Base-by-base conservation (phyloP, 1,140 invertebrate species). In the Harpegnathos saltator region DNA sequence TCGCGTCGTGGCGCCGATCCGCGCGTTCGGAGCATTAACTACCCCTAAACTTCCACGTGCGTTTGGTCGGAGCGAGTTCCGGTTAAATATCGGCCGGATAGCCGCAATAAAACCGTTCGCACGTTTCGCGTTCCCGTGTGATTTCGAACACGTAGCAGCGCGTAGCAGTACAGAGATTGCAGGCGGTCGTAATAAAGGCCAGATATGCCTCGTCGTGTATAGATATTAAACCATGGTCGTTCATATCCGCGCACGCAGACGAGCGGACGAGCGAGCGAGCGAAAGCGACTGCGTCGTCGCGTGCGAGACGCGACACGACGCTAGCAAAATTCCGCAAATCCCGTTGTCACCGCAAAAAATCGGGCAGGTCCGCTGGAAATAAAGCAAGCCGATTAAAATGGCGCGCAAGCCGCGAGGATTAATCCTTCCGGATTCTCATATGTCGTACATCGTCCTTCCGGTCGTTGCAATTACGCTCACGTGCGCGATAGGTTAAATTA, bases 1-100 rank as follows among this genome's bases (percentile, higher is more conserved):
- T 17, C 50, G 14, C 22, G 44, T 56, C 52, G 33, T n/a, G n/a
- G n/a, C n/a, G n/a, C n/a, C n/a, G n/a, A n/a, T n/a, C n/a, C n/a
- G n/a, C n/a, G 38, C 22, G n/a, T 29, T 38, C 26, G n/a, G 44
- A 80, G 71, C 75, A 69, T 59, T 80, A 80, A 69, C 33, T 44
- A 44, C 33, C 38, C 38, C 29, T 38, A 48, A 58, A 19, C n/a
- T 56, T 59, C 22, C 65, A 56, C 52, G n/a, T 26, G 17, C 22
- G 33, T 78, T 68, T 33, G 50, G 22, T 56, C 17, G 38, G 33
- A 58, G 33, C 65, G 50, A 58, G 24, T 24, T 38, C n/a, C 7
- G 17, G 52, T n/a, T 80, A 71, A 80, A 80, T 80, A 71, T 80
- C 65, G 52, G 75, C 75, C 75, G 58, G 52, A 80, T 69, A 71